Conservation (phyloP, 1,140 invertebrate genomes). For the Laupala kohalensis region DNA sequence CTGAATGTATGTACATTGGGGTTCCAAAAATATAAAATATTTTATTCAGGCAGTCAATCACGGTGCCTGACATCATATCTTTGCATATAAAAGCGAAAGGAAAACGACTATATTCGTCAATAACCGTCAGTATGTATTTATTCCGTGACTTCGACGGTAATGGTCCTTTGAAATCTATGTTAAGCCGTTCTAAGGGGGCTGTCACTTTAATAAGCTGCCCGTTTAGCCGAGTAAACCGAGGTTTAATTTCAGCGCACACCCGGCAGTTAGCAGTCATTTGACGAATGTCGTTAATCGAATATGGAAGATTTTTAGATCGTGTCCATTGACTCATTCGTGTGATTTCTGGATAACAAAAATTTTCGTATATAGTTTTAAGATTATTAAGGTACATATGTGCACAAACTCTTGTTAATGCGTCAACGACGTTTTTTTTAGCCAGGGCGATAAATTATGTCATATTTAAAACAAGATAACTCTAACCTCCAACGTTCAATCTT, state of each 20-base stretch:
- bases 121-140: slow-evolving; percentile 20
- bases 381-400: too few species aligned
- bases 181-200: slow-evolving; percentile 19
- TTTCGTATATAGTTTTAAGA: slow-evolving; percentile 8
- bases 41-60: slow-evolving; percentile 17
- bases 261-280: slow-evolving; percentile 13
- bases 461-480: slow-evolving; percentile 19
- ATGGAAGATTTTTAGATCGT: slow-evolving; percentile 17
- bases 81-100: slow-evolving; percentile 21
- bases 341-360: slow-evolving; percentile 20
- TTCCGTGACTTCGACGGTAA: slow-evolving; percentile 19
- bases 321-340: slow-evolving; percentile 19
- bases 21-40: slow-evolving; percentile 19
- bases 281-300: slow-evolving; percentile 17
- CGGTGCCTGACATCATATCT: slow-evolving; percentile 15
- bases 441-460: slow-evolving; percentile 20
- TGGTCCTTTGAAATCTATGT: slow-evolving; percentile 23
- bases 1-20: slow-evolving; percentile 18
- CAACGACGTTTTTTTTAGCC: slow-evolving; percentile 21
- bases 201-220: slow-evolving; percentile 20
- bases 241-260: slow-evolving; percentile 18
- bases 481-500: slow-evolving; percentile 20
- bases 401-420: slow-evolving; percentile 20
- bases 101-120: slow-evolving; percentile 25
- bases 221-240: slow-evolving; percentile 12